A percentile compares a stretch with the other conserved stretches of the same genome.
Conservation (phyloP, 2,113 vertebrate species). For the Zootoca vivipara region DNA sequence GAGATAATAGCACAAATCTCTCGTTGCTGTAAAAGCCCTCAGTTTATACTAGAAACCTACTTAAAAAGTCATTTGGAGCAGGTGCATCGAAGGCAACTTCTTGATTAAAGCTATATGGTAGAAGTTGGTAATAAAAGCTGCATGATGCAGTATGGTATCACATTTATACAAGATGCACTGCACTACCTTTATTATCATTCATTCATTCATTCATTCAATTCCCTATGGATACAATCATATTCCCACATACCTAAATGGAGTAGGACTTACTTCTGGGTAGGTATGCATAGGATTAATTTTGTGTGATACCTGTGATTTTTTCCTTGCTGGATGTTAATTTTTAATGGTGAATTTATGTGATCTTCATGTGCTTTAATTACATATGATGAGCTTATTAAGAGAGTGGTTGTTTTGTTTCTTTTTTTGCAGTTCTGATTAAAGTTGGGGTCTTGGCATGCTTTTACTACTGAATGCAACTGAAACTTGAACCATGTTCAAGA, state of each 20-base stretch:
- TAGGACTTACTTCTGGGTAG: not conserved
- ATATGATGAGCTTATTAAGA: not conserved
- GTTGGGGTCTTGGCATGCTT: not conserved
- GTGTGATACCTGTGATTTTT: not conserved
- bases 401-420: not conserved
- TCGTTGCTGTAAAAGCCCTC: not conserved
- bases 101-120: conserved; percentile 4
- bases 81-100: not conserved
- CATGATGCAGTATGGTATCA: not conserved
- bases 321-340: not conserved
- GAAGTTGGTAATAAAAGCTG: not conserved
- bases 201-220: not conserved
- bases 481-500: not conserved
- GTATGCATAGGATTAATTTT: not conserved
- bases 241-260: not conserved
- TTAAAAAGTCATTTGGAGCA: not conserved
- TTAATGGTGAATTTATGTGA: not conserved
- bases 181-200: not conserved
- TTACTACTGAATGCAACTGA: not conserved
- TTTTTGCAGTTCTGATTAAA: not conserved
- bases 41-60: not conserved
- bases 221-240: not conserved
- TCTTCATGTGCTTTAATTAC: not conserved
- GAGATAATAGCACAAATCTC: not conserved
- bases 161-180: not conserved